A percentile compares a stretch with the other conserved stretches of the same genome.
Evolutionary conservation across 2,797 vertebrate genomes (phyloP).

Genomic region (Catharus ustulatus): DNA sequence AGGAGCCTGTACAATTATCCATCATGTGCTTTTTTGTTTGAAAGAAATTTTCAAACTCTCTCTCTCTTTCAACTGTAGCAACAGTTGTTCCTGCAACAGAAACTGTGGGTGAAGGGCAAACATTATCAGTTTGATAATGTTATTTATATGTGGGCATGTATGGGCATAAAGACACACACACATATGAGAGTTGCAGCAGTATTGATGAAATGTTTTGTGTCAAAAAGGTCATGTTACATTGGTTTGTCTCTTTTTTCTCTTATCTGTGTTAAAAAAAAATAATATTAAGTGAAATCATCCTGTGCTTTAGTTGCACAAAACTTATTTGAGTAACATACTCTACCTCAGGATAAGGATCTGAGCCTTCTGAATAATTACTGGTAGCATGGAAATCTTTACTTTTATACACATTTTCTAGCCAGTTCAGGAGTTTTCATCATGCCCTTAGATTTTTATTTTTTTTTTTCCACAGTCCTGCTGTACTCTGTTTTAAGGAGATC

Average conservation of each 20-base stretch:
- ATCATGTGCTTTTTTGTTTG: conserved; percentile 40
- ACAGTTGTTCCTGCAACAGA: conserved; percentile 40
- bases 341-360: not conserved
- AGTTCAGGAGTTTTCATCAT: not conserved
- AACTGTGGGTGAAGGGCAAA: not conserved
- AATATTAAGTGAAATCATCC: not conserved
- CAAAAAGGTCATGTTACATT: not conserved
- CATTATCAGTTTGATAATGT: not conserved
- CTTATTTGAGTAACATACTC: not conserved
- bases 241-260: not conserved
- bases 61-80: conserved; percentile 52
- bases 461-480: not conserved
- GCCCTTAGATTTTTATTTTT: not conserved
- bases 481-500: not conserved
- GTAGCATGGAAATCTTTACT: not conserved
- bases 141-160: not conserved
- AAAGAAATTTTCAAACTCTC: conserved; percentile 59
- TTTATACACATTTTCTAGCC: not conserved
- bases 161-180: not conserved
- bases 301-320: not conserved
- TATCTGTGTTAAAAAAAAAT: not conserved
- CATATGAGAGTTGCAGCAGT: not conserved
- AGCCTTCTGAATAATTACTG: not conserved
- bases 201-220: not conserved
- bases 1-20: conserved; percentile 17